Base-by-base conservation (phyloP, 2,113 vertebrate genomes). In the Peromyscus californicus region DNA sequence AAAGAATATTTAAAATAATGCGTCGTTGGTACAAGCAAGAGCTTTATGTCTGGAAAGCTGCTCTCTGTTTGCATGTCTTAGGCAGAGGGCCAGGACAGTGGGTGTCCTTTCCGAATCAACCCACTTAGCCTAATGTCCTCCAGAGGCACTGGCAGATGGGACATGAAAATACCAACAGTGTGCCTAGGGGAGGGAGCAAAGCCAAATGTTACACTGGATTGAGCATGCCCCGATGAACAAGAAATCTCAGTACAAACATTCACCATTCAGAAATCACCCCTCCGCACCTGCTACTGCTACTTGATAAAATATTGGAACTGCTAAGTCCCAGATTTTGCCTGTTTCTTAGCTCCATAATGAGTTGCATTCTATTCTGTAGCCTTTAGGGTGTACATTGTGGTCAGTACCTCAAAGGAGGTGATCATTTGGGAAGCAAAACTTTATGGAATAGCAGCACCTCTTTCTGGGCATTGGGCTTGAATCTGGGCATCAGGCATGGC, bases 71-170 rank as follows among this genome's bases (percentile, higher is more conserved):
- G 92, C 57, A 82, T 92, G 51, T 88, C 93, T 95, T 94, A 89
- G 95, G 98, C 97, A 96, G 80, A 92, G 17, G 74, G 97, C 98
- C 97, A 97, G 92, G 59, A 89, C 92, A 95, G 95, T 93, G 90
- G 96, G 95, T 93, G 88, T 94, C 95, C 96, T 93, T 98, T 97
- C 86, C 97, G 97, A 65, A 97, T 97, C 97, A 92, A 95, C 84
- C 92, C 92, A 92, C 90, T 98, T 97, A 92, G 94, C 85, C 96
- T 97, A 97, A 97, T 96, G 88, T 93, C 80, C 92, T 97, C 95
- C 92, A 95, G 95, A 97, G 97, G 87, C 85, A 93, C 91, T 97
- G 95, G 92, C 98, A 98, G 97, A 96, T 97, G 97, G 97, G 92
- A 95, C 85, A 95, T 94, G 96, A 96, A 96, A 96, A 97, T 96